These are phyloP conservation scores for Hydropsyche betteni DNA, from an alignment of 2,888 invertebrate genomes.

Conservation along the genomic window DNA sequence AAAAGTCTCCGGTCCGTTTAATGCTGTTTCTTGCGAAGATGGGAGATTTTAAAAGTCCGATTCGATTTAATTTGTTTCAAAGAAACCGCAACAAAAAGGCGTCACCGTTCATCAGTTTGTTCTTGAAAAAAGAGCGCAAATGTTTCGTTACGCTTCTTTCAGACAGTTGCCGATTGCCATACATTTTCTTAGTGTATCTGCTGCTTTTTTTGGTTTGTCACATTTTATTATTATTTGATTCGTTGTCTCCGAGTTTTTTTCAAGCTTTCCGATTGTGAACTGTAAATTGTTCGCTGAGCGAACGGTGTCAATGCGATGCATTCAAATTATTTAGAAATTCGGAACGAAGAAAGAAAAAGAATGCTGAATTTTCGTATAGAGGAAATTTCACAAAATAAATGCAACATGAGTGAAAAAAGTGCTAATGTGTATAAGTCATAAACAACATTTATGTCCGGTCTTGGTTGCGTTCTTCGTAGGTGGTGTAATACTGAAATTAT, in stretches of 20 bases:
- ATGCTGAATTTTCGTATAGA: too few species aligned
- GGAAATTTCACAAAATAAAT: background rate
- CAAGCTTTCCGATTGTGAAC: background rate
- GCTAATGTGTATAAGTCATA: background rate
- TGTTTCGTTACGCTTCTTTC: conserved; percentile 30
- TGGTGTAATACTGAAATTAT: conserved; percentile 22
- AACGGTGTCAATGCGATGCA: conserved; percentile 15
- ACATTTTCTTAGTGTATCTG: background rate
- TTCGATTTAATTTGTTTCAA: conserved; percentile 26
- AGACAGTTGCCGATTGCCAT: background rate
- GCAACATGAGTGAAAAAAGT: background rate
- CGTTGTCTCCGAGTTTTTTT: background rate
- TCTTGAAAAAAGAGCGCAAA: conserved; percentile 18
- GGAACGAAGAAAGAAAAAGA: background rate
- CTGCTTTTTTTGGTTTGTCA: background rate
- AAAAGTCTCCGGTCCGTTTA: too few species aligned
- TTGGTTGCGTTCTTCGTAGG: background rate
- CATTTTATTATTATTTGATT: conserved; percentile 1
- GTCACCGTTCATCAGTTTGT: conserved; percentile 27
- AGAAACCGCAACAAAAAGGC: conserved; percentile 28
- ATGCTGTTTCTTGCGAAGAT: background rate
- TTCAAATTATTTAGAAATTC: conserved; percentile 11
- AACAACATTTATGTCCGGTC: conserved; percentile 5
- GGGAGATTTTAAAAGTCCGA: conserved; percentile 13
- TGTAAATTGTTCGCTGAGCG: background rate